Evolutionary conservation across 2,797 vertebrate genomes (phyloP).

Genomic region (Pristis pectinata): DNA sequence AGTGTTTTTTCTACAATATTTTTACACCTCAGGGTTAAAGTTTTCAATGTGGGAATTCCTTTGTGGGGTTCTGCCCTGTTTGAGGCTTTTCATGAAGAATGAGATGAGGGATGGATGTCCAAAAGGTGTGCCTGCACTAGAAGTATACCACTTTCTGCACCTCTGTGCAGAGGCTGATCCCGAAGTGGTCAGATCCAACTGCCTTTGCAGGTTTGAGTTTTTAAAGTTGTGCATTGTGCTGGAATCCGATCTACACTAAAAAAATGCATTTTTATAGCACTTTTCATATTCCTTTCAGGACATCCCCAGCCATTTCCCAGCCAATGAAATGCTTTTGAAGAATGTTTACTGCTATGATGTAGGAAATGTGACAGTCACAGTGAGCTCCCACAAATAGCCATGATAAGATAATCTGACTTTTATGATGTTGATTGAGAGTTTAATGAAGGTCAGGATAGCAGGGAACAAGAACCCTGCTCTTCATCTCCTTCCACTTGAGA

Average conservation of each 20-base stretch:
- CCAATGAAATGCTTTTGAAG: too few species aligned
- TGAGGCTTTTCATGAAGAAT: background rate
- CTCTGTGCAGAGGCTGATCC: background rate
- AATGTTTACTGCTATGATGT: too few species aligned
- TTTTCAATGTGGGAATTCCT: background rate
- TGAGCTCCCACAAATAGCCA: too few species aligned
- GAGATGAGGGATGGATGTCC: background rate
- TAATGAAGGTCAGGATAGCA: too few species aligned
- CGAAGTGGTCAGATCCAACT: background rate
- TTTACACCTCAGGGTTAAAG: background rate
- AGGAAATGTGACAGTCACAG: too few species aligned
- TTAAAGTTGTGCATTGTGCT: background rate
- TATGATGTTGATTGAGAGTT: too few species aligned
- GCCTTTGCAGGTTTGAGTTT: background rate
- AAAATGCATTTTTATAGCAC: too few species aligned
- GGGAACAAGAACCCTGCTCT: too few species aligned
- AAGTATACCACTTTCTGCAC: background rate
- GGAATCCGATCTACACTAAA: background rate
- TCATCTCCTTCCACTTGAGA: too few species aligned
- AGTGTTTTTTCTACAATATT: background rate
- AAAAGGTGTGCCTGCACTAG: background rate
- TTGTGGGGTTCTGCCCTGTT: background rate
- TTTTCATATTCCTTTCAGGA: too few species aligned
- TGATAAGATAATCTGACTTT: too few species aligned
- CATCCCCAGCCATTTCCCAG: too few species aligned